Percentiles rank a stretch among this genome's conserved stretches.
These are phyloP conservation scores for Sarotherodon lohbergeri DNA, from an alignment of 2,113 vertebrate genomes.

Conservation along the genomic window DNA sequence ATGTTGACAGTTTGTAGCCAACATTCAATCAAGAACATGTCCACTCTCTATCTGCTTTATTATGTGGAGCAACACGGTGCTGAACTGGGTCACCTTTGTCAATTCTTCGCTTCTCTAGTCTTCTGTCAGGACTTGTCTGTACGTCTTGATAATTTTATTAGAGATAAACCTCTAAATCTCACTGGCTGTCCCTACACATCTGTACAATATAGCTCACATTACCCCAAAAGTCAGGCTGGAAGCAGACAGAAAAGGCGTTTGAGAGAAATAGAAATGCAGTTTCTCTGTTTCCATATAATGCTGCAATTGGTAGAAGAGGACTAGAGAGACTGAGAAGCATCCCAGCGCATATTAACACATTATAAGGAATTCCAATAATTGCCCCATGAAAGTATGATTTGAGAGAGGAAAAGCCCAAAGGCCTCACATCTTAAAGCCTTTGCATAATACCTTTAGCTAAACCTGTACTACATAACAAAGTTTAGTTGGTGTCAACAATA, in stretches of 20 bases:
- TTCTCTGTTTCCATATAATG: background rate
- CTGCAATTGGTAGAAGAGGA: background rate
- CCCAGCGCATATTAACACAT: background rate
- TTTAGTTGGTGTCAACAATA: background rate
- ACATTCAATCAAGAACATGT: constrained; percentile 4
- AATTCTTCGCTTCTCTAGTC: background rate
- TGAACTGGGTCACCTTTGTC: background rate
- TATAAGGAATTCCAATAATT: background rate
- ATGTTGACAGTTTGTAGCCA: constrained; percentile 1
- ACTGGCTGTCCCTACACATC: background rate
- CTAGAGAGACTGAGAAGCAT: background rate
- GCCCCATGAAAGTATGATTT: background rate
- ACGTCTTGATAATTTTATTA: background rate
- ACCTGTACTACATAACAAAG: background rate
- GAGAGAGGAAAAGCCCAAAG: background rate
- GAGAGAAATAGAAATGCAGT: background rate
- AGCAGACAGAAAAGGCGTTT: background rate
- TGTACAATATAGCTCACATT: background rate
- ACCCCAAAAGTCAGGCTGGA: background rate
- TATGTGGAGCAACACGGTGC: background rate
- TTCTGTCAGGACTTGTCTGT: background rate
- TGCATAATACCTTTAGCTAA: background rate
- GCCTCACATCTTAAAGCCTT: background rate
- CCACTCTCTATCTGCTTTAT: background rate
- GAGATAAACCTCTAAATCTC: background rate